A percentile compares a stretch with the other conserved stretches of the same genome.
phyloP scores from a whole-genome alignment of 2,113 vertebrate species.

The Myotis yumanensis region DNA sequence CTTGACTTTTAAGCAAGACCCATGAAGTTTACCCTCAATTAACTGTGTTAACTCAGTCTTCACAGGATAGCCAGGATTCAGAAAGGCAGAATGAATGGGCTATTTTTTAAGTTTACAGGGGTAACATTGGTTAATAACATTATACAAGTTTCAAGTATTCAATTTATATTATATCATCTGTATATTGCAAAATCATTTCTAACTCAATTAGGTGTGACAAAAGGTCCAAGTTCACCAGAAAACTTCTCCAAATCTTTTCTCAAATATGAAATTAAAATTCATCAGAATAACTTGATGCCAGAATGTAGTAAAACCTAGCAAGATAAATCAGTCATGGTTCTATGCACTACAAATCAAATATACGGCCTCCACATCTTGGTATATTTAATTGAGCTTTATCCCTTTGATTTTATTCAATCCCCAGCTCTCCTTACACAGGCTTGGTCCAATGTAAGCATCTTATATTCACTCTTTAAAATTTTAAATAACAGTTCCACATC shows the following conservation, averaged over 20 bases:
- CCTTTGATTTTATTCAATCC: not conserved
- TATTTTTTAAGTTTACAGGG: not conserved
- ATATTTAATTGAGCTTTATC: not conserved
- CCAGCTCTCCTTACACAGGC: not conserved
- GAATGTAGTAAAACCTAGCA: not conserved
- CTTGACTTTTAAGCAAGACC: not conserved
- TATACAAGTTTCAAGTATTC: not conserved
- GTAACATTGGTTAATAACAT: not conserved
- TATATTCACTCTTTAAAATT: not conserved
- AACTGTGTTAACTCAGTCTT: not conserved
- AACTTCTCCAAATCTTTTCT: not conserved
- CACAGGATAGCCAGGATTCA: not conserved
- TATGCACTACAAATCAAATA: not conserved
- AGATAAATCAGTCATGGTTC: not conserved
- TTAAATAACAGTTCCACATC: not conserved
- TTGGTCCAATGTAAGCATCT: not conserved
- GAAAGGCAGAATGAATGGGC: not conserved
- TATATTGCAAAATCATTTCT: not conserved
- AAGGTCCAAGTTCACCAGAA: not conserved
- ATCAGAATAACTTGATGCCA: not conserved
- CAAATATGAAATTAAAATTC: not conserved
- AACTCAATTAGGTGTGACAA: not conserved
- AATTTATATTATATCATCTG: not conserved
- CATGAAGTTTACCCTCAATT: not conserved
- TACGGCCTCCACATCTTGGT: not conserved